These are phyloP conservation scores for Campoplex capitator DNA, from an alignment of 2,888 invertebrate species.

Conservation along the genomic window DNA sequence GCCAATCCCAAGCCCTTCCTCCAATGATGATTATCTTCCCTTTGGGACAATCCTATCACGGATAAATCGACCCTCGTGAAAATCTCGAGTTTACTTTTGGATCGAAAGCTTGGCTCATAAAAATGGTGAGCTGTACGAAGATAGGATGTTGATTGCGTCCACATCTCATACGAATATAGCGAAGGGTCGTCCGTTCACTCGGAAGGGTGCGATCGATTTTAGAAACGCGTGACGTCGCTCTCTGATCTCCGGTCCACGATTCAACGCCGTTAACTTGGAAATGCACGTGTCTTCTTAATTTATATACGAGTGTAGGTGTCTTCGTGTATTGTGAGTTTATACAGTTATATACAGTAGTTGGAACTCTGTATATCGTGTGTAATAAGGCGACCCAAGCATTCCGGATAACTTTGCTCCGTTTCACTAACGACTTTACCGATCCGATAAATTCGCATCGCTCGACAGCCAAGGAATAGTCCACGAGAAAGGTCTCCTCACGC, in stretches of 20 bases:
- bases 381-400: slow-evolving; percentile 58
- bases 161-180: neutral
- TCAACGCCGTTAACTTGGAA: neutral
- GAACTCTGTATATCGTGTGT: slow-evolving; percentile 19
- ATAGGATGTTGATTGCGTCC: slow-evolving; percentile 5
- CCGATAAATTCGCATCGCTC: slow-evolving; percentile 68
- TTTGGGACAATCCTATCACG: neutral
- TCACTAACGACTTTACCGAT: slow-evolving; percentile 70
- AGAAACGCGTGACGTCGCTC: slow-evolving; percentile 48
- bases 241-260: slow-evolving; percentile 59
- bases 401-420: slow-evolving; percentile 59
- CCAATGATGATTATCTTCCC: slow-evolving; percentile 14
- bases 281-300: slow-evolving; percentile 3
- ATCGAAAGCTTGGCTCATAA: neutral
- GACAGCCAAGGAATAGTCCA: slow-evolving; percentile 62
- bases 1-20: slow-evolving; percentile 17
- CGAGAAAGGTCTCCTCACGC: slow-evolving; percentile 65
- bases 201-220: slow-evolving; percentile 54
- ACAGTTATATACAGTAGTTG: neutral
- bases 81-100: slow-evolving; percentile 3
- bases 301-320: neutral
- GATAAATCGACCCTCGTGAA: neutral
- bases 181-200: neutral
- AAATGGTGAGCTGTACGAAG: neutral
- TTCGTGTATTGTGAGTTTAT: neutral